Base-by-base conservation (phyloP, 2,797 vertebrate genomes). In the Falco berigora region DNA sequence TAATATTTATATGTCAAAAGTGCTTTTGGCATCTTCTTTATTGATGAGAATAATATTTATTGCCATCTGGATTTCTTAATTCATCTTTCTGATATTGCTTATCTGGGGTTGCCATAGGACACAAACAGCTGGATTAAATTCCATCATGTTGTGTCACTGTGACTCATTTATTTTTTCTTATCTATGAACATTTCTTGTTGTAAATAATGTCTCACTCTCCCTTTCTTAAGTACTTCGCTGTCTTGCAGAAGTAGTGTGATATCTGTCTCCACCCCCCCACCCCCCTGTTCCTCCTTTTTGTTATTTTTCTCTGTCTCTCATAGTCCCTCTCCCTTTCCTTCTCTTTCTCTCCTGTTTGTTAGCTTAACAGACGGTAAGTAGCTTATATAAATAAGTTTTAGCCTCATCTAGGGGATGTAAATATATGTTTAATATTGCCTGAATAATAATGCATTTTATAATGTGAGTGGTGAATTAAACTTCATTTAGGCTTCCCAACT, bases 141-240 rank as follows among this genome's bases (percentile, higher is more conserved):
- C 84, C 90, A 81, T 95, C 63, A 44, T 28, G 30, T 93, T 96
- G 72, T 85, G 86, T 97, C 96, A 96, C 67, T 78, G 27, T 97
- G 96, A 96, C 86, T 97, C 94, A 96, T 91, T 97, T 97, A 90
- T 96, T 97, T 94, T 96, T 86, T 68, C 75, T 96, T 94, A 93
- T 95, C 96, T 97, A 59, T 87, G 82, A 96, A 90, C 95, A 86
- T 93, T 94, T 90, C 58, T 97, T 93, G 25, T 81, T 84, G 96
- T 92, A 96, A 97, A 92, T 95, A 95, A 95, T 9, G 2, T 79
- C 49, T 94, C 74, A 49, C 66, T 90, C 27, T 77, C 56, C 55
- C 18, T 68, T 94, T 89, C 71, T 93, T 55, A 86, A 92, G 23
- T 40, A 40, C 17, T 85, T 93, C 67, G 30, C 73, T 85, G 4